Base-by-base conservation (phyloP, 2,113 vertebrate genomes). In the Platycercus adscitus region DNA sequence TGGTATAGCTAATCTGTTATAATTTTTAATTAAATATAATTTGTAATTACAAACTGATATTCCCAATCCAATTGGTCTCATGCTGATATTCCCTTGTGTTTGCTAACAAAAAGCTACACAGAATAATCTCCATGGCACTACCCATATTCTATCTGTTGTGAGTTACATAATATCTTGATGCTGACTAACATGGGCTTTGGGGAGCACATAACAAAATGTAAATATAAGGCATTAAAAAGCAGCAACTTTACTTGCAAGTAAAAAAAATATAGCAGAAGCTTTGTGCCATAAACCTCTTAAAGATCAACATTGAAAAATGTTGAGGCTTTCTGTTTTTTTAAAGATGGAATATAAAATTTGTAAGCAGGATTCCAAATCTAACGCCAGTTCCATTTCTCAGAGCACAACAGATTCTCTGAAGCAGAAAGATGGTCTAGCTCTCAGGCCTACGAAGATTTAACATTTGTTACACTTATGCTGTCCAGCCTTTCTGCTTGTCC, bases 1-100 rank as follows among this genome's bases (percentile, higher is more conserved):
- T 75, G 76, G 86, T 86, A 94, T 77, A 97, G 71, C 60, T 98
- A 95, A 98, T 97, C 79, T 91, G 55, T 58, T 96, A 91, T 89
- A 95, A 90, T 93, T 98, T 69, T 77, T 96, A 97, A 98, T 97
- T 97, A 95, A 96, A 91, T 63, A 87, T 79, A 19, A 82, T 95
- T 97, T 95, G 58, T 91, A 97, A 93, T 96, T 95, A 93, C 61
- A 93, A 82, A 82, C 66, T 92, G 8, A 91, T 96, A 96, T 94
- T 77, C 90, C 93, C 47, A 95, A n/a, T 92, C 87, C 86, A 96
- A 25, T 93, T 73, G 94, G 39, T 91, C 28, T 93, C 76, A 68
- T 76, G 35, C 53, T 49, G 63, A 58, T 81, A 94, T 75, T 97
- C 52, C 68, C 86, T 50, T 4, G 20, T 87, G 82, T 73, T 95